Conservation (phyloP, 2,797 vertebrate species). For the Apogon talboti region DNA sequence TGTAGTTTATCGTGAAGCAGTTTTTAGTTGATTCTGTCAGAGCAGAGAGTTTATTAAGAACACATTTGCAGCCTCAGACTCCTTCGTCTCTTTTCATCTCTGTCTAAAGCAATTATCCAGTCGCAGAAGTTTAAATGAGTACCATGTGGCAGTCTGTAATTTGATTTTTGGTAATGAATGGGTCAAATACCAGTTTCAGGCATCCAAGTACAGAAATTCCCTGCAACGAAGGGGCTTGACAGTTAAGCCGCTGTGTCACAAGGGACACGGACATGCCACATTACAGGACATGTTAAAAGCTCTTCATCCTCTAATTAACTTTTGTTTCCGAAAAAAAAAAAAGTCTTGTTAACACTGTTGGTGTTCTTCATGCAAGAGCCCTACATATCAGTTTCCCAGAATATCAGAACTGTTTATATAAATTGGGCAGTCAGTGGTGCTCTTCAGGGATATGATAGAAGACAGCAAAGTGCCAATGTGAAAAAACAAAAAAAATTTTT, state of each 20-base stretch:
- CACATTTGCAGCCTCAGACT: slow-evolving; percentile 29
- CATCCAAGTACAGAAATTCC: slow-evolving; percentile 28
- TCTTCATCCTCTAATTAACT: slow-evolving; percentile 10
- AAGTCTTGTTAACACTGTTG: background rate
- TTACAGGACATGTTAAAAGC: slow-evolving; percentile 13
- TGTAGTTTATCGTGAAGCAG: slow-evolving; percentile 1
- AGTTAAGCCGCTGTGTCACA: slow-evolving; percentile 16
- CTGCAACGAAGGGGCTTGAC: slow-evolving; percentile 11
- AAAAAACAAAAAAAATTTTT: background rate
- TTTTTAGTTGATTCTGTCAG: background rate
- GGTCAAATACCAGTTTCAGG: slow-evolving; percentile 57
- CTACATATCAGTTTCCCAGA: background rate
- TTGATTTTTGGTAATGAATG: slow-evolving; percentile 76
- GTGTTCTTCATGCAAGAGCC: slow-evolving; percentile 14
- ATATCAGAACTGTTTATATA: background rate
- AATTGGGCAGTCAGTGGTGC: background rate
- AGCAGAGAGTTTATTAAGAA: background rate
- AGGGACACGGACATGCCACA: slow-evolving; percentile 1
- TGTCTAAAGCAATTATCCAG: slow-evolving; percentile 59
- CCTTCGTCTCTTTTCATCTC: slow-evolving; percentile 48
- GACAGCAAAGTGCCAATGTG: background rate
- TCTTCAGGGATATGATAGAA: background rate
- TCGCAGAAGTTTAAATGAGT: slow-evolving; percentile 54
- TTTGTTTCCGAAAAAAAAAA: background rate
- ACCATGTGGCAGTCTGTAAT: slow-evolving; percentile 73